phyloP scores from a whole-genome alignment of 2,113 vertebrate genomes.

The Motacilla alba region DNA sequence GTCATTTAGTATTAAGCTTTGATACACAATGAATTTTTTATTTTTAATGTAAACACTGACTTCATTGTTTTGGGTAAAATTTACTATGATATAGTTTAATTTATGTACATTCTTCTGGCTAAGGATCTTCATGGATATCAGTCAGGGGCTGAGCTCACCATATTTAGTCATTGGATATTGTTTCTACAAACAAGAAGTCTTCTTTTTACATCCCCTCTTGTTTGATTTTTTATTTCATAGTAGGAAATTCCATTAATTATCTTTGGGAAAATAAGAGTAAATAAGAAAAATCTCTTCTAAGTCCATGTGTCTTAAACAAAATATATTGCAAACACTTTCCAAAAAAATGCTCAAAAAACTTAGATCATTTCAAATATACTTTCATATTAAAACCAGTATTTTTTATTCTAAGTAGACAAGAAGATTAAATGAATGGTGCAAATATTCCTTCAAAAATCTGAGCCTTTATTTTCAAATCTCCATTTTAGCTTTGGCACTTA shows the following conservation, averaged over 20 bases:
- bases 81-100: neutral
- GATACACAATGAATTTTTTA: neutral
- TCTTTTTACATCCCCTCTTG: neutral
- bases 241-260: neutral
- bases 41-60: slow-evolving; percentile 10
- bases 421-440: neutral
- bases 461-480: slow-evolving; percentile 6
- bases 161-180: neutral
- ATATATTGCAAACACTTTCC: neutral
- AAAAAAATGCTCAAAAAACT: neutral
- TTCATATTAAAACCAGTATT: neutral
- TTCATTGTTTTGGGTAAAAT: neutral
- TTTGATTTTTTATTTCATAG: neutral
- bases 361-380: neutral
- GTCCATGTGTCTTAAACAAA: neutral
- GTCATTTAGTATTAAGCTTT: neutral
- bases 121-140: neutral
- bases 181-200: neutral
- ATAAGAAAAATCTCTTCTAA: neutral
- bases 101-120: neutral
- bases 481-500: slow-evolving; percentile 6
- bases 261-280: neutral
- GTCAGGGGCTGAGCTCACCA: neutral
- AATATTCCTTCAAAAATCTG: neutral
- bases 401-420: neutral